These are phyloP conservation scores for Struthidea cinerea DNA, from an alignment of 2,113 vertebrate genomes.

Conservation along the genomic window DNA sequence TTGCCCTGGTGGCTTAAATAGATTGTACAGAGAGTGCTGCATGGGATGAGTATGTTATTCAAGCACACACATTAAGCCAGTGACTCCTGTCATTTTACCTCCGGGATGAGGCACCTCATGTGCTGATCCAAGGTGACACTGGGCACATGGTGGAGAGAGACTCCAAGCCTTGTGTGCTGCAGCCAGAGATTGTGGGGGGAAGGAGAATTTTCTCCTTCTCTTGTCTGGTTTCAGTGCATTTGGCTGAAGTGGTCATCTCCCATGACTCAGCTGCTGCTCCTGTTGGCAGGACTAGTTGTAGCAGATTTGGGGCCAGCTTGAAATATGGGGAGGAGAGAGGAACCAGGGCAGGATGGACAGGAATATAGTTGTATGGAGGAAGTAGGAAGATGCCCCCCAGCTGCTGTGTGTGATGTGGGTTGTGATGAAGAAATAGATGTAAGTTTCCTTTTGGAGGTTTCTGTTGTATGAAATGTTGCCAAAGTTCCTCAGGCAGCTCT, in stretches of 20 bases:
- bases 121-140: neutral
- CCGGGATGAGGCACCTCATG: neutral
- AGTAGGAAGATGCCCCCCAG: neutral
- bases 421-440: neutral
- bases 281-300: slow-evolving; percentile 47
- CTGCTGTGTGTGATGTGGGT: neutral
- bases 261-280: slow-evolving; percentile 52
- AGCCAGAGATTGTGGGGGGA: neutral
- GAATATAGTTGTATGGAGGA: neutral
- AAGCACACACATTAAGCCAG: neutral
- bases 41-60: neutral
- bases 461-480: neutral
- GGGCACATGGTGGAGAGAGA: neutral
- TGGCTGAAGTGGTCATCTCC: slow-evolving; percentile 34
- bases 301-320: neutral
- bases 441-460: slow-evolving; percentile 6
- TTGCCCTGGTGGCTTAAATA: neutral
- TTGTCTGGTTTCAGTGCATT: neutral
- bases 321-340: neutral
- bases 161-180: neutral
- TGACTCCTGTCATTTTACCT: neutral
- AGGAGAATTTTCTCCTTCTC: neutral
- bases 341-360: neutral
- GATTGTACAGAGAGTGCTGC: fast-evolving
- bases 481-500: neutral